phyloP scores from a whole-genome alignment of 2,888 invertebrate genomes.

The Pegoplata infirma region DNA sequence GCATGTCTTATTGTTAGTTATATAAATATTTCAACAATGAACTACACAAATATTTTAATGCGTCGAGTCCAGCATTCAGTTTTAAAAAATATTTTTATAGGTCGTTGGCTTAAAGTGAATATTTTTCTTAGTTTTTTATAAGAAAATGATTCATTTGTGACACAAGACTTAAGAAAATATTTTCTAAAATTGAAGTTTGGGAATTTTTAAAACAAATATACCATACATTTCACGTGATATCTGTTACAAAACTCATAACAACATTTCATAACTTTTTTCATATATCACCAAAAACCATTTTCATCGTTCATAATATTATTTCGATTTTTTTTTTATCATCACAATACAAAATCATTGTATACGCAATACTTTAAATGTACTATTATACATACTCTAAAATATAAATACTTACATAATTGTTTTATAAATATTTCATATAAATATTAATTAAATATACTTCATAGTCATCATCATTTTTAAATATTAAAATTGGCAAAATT shows the following conservation, averaged over 20 bases:
- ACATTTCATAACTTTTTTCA: not conserved
- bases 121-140: no score
- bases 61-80: no score
- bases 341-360: not conserved
- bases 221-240: no score
- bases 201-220: not conserved
- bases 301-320: no score
- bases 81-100: no score
- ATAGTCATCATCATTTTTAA: not conserved
- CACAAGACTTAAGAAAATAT: no score
- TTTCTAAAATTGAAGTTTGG: no score
- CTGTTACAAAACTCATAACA: no score
- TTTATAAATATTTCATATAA: not conserved
- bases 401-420: not conserved
- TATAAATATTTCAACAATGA: slow-evolving; percentile 47
- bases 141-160: no score
- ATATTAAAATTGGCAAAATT: slow-evolving; percentile 28
- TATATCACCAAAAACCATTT: no score
- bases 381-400: not conserved
- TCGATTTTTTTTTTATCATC: not conserved
- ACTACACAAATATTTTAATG: slow-evolving; percentile 25
- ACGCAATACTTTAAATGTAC: not conserved
- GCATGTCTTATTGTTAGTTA: slow-evolving; percentile 6
- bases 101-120: no score
- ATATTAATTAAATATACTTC: not conserved